phyloP scores from a whole-genome alignment of 2,113 vertebrate species.

The Lepisosteus osseus region DNA sequence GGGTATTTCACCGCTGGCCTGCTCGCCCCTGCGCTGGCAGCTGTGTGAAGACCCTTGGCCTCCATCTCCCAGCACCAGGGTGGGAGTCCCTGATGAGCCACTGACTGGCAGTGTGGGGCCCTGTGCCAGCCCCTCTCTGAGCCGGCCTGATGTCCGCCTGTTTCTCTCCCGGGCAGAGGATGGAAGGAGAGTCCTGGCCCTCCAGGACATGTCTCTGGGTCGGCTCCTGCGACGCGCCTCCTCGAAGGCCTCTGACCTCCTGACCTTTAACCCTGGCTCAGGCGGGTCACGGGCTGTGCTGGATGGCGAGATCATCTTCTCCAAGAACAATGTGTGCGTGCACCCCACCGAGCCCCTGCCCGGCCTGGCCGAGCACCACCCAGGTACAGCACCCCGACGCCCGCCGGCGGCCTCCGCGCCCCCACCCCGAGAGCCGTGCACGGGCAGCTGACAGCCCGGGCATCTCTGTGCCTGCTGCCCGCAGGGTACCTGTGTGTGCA shows the following conservation, averaged over 20 bases:
- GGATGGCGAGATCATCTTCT: slow-evolving; percentile 93
- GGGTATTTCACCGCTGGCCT: too few species aligned
- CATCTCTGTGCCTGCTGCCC: slow-evolving; percentile 17
- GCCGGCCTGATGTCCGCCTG: slow-evolving; percentile 1
- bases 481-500: slow-evolving; percentile 91
- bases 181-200: slow-evolving; percentile 71
- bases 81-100: neutral
- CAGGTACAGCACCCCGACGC: slow-evolving; percentile 65
- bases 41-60: neutral
- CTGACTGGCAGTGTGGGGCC: neutral
- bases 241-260: slow-evolving; percentile 90
- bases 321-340: slow-evolving; percentile 97
- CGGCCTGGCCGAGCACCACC: slow-evolving; percentile 84
- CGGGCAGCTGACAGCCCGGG: neutral
- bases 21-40: too few species aligned
- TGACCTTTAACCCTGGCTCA: slow-evolving; percentile 77
- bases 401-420: too few species aligned
- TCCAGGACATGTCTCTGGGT: slow-evolving; percentile 91
- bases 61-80: slow-evolving; percentile 8
- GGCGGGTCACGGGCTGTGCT: slow-evolving; percentile 61
- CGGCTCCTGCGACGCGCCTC: slow-evolving; percentile 94
- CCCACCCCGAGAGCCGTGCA: neutral
- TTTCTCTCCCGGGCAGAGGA: slow-evolving; percentile 66
- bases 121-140: neutral
- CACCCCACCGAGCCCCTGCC: slow-evolving; percentile 85